A percentile compares a stretch with the other conserved stretches of the same genome.
Conservation (phyloP, 2,113 vertebrate species). For the Pandion haliaetus region DNA sequence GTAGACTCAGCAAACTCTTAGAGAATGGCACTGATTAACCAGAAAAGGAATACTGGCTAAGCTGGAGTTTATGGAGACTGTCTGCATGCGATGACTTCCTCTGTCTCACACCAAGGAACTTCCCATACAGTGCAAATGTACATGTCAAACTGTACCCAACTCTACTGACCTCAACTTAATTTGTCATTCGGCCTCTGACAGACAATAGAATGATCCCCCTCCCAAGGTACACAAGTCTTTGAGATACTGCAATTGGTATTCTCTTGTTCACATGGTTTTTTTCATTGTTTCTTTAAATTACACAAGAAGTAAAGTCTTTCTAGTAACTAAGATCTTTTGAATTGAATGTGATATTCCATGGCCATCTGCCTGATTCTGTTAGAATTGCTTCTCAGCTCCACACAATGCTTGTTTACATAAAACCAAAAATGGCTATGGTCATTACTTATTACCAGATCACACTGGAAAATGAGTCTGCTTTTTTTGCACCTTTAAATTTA, state of each 20-base stretch:
- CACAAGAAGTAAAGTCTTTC: neutral
- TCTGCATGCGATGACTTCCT: neutral
- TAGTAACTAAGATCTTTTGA: neutral
- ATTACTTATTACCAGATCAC: neutral
- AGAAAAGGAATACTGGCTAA: neutral
- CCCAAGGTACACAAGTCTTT: neutral
- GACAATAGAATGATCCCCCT: neutral
- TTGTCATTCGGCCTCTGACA: neutral
- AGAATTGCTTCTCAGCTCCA: neutral
- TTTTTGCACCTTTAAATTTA: neutral
- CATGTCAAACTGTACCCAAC: neutral
- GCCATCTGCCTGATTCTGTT: neutral
- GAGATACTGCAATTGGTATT: accelerated
- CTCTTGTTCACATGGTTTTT: neutral
- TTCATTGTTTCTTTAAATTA: neutral
- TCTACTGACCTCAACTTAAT: neutral
- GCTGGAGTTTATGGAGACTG: neutral
- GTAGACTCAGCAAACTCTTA: neutral
- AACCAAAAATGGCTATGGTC: neutral
- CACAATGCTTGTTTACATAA: neutral
- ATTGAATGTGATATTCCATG: neutral
- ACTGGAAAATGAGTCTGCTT: neutral
- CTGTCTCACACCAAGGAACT: neutral
- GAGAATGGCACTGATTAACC: neutral
- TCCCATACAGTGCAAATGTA: neutral